Conservation (phyloP, 2,888 invertebrate species). For the Empis stercorea region DNA sequence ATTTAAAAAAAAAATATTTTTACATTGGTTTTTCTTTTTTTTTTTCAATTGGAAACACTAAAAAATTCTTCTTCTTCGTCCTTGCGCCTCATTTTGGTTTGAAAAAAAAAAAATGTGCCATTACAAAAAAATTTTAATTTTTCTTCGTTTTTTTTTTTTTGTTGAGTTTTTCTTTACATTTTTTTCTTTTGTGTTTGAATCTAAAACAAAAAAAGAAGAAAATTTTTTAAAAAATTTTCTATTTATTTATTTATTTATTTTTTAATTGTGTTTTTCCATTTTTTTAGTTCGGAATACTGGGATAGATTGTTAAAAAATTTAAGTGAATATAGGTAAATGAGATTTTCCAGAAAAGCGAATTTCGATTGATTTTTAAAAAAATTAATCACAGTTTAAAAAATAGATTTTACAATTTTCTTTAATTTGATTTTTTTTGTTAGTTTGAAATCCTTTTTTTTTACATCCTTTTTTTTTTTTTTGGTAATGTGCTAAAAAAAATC, state of each 20-base stretch:
- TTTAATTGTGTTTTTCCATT: slow-evolving; percentile 14
- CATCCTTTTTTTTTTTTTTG: not conserved
- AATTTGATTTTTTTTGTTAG: not conserved
- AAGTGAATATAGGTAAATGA: slow-evolving; percentile 37
- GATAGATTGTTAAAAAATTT: slow-evolving; percentile 39
- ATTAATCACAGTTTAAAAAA: not conserved
- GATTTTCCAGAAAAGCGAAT: too few species aligned
- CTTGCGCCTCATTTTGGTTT: slow-evolving; percentile 1
- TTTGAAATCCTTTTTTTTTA: not conserved
- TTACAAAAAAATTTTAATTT: slow-evolving; percentile 2
- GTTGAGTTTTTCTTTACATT: not conserved
- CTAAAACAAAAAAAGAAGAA: too few species aligned
- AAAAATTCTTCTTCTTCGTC: not conserved
- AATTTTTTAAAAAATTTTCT: not conserved
- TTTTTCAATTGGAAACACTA: not conserved
- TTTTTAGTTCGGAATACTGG: slow-evolving; percentile 40
- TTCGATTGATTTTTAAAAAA: too few species aligned
- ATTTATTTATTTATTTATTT: too few species aligned
- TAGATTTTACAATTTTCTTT: not conserved
- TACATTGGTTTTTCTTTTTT: not conserved
- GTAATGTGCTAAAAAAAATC: too few species aligned
- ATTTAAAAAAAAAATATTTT: not conserved
- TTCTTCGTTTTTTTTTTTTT: too few species aligned
- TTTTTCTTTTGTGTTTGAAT: not conserved
- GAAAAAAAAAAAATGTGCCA: not conserved